Evolutionary conservation across 2,888 invertebrate genomes (phyloP), one percentile per base, ranked within the genome.

Genomic region (Eretmocerus hayati): DNA sequence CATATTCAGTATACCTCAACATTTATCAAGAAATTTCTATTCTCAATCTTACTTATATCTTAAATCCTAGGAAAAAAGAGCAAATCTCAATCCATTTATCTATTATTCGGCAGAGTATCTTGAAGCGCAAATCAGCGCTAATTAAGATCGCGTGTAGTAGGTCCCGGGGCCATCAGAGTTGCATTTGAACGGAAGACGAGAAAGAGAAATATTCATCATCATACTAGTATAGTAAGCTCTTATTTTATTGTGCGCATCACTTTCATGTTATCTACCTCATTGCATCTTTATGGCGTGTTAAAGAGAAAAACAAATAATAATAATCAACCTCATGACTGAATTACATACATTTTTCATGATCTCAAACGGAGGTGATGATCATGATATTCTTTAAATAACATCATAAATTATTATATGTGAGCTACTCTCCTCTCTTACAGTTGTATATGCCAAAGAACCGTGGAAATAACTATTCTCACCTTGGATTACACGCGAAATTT

Each of bases 81-180:
- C n/a, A n/a, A n/a, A n/a, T n/a, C n/a, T n/a, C n/a, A n/a, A n/a
- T n/a, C n/a, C n/a, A n/a, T n/a, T n/a, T n/a, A n/a, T n/a, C n/a
- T n/a, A 26, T 26, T 9, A 26, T 26, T 26, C 26, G 26, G 11
- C 26, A 26, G 26, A 26, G 26, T 26, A 42, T 38, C 42, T 42
- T 30, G 30, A 23, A 59, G 60, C 22, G 33, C 42, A 37, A 36
- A 5, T 36, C 32, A 60, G 62, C 59, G 67, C 66, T 70, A 71
- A 71, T 71, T 71, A 69, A 67, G 66, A 70, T 69, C 69, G 69
- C 66, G 69, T 67, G 63, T 68, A 68, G 68, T 67, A 57, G 56
- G 57, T 61, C 58, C 21, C 54, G 39, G 46, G 48, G 52, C 44
- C 46, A 38, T 32, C 8, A 26, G 11, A 26, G 11, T 26, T 9